Evolutionary conservation across 2,888 invertebrate species (phyloP).

Genomic region (Thera obeliscata): DNA sequence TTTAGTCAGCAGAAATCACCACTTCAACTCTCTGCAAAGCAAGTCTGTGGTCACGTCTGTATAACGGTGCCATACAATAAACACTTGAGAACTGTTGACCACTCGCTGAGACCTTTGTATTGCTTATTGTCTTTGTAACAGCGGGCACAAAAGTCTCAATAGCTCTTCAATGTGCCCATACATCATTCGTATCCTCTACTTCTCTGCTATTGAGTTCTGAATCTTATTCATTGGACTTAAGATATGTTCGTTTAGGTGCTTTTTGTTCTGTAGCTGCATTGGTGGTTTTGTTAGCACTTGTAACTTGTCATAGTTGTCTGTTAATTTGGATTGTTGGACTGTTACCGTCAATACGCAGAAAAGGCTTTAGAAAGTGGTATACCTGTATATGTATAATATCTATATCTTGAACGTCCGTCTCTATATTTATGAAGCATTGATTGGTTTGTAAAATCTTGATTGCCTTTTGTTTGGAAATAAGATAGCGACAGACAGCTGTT

Average conservation of each 20-base stretch:
- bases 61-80: conserved; percentile 63
- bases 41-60: conserved; percentile 53
- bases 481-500: conserved; percentile 20
- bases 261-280: conserved; percentile 35
- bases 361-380: conserved; percentile 57
- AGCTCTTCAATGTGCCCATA: conserved; percentile 54
- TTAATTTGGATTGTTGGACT: conserved; percentile 70
- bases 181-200: conserved; percentile 37
- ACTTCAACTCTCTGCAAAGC: conserved; percentile 23
- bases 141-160: conserved; percentile 71
- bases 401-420: conserved; percentile 46
- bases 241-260: conserved; percentile 25
- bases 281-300: conserved; percentile 67
- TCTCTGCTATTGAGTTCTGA: conserved; percentile 36
- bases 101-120: conserved; percentile 74
- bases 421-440: conserved; percentile 51
- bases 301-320: conserved; percentile 81
- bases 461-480: conserved; percentile 45
- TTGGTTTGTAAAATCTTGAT: conserved; percentile 55
- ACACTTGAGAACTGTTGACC: conserved; percentile 72
- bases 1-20: conserved; percentile 30
- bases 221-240: conserved; percentile 46
- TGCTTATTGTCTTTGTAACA: conserved; percentile 74
- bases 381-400: too few species aligned
- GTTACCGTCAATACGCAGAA: conserved; percentile 70